Evolutionary conservation across 1,140 invertebrate genomes (phyloP).

Genomic region (Papilio helenus): DNA sequence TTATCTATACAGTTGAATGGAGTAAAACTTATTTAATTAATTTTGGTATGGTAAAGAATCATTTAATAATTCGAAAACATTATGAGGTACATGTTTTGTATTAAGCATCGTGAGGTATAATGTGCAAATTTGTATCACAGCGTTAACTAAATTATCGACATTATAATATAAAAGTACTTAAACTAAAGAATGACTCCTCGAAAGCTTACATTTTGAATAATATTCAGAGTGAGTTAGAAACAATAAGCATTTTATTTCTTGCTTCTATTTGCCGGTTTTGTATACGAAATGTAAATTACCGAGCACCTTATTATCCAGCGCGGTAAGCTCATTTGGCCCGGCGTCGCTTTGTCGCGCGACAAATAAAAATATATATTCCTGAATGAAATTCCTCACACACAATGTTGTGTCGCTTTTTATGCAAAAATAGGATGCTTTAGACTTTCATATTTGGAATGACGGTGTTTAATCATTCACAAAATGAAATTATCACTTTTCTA

Average conservation of each 20-base stretch:
- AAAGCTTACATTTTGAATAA: conserved; percentile 13
- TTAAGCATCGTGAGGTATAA: too few species aligned
- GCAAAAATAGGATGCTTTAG: conserved; percentile 6
- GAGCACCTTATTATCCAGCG: conserved; percentile 37
- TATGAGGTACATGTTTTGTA: too few species aligned
- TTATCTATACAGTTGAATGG: not conserved
- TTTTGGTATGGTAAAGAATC: not conserved
- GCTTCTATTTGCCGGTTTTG: conserved; percentile 28
- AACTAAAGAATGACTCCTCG: not conserved
- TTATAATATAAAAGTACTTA: not conserved
- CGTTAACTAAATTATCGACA: not conserved
- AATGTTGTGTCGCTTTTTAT: conserved; percentile 23
- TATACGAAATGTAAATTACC: conserved; percentile 38
- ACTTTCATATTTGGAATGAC: not conserved
- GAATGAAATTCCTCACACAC: conserved; percentile 24
- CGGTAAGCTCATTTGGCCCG: conserved; percentile 35
- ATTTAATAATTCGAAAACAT: too few species aligned
- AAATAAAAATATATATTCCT: conserved; percentile 37
- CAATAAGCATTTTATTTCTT: conserved; percentile 35
- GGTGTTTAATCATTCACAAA: not conserved
- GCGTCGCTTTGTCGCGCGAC: conserved; percentile 36
- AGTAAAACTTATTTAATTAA: not conserved
- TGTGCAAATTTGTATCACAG: too few species aligned
- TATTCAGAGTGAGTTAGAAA: conserved; percentile 24
- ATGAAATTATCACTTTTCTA: not conserved